Evolutionary conservation across 2,113 vertebrate species (phyloP), one percentile per base, ranked within the genome.

Genomic region (Indicator indicator): DNA sequence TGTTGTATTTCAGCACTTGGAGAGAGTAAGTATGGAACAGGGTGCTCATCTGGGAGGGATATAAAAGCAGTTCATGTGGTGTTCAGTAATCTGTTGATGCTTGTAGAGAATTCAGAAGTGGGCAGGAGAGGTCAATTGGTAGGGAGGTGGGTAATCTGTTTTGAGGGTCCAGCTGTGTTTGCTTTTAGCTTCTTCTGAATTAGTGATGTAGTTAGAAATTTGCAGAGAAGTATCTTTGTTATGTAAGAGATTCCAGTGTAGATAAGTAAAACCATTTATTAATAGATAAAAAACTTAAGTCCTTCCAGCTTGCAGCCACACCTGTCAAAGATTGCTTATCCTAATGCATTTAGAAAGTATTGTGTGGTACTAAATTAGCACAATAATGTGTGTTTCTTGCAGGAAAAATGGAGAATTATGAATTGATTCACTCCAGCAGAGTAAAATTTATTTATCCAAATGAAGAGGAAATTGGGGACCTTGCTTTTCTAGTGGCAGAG

Each of bases 371-470:
- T 69, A 33, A 77, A 42, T 50, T 21, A 73, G 27, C 76, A 7
- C 50, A 74, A 90, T 54, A 28, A 54, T 58, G 13, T 58, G 13
- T 81, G 4, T 96, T 95, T 83, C 88, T 97, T 96, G 48, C 97
- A 99, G 99, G 99, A 63, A 99, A 99, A 97, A 98, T 99, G 98
- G 98, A 99, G 88, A 99, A 99, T 97, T 99, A 99, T 7, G 99
- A 99, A 98, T 97, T 99, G 95, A 98, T 99, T 93, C 99, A 99
- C 93, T 99, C 99, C 26, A 99, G 99, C 97, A 98, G 98, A 72
- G 99, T 99, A 95, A 99, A 99, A 95, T 99, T 99, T 81, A 97
- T 99, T 87, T 99, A 99, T 95, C 99, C 99, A 40, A 99, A 98
- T 18, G 99, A 99, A 95, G 99, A 99, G 96, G 99, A 99, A 96